Conservation (phyloP, 2,113 vertebrate genomes). For the Salvator merianae region DNA sequence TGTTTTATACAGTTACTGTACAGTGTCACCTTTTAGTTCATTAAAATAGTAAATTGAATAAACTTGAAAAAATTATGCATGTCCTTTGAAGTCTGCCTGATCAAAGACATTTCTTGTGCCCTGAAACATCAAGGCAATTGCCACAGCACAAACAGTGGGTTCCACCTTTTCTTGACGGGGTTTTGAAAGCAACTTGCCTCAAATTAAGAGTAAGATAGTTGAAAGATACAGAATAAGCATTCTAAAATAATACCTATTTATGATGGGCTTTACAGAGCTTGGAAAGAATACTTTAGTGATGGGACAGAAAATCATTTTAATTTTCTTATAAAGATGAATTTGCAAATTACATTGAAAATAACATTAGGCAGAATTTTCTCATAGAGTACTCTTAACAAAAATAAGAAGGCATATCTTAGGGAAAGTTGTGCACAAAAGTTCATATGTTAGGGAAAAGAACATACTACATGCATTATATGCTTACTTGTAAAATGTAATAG, state of each 20-base stretch:
- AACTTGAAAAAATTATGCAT: constrained; percentile 59
- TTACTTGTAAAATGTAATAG: too few species aligned
- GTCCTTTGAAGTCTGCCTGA: constrained; percentile 48
- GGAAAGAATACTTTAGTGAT: background rate
- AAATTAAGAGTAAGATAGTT: constrained; percentile 47
- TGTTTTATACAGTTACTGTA: constrained; percentile 75
- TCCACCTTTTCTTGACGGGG: constrained; percentile 42
- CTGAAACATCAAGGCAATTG: constrained; percentile 28
- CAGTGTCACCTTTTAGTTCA: constrained; percentile 70
- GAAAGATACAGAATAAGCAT: constrained; percentile 45
- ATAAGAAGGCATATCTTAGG: background rate
- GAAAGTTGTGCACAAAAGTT: background rate
- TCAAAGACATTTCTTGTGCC: constrained; percentile 44
- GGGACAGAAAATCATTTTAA: too few species aligned
- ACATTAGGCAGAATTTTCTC: background rate
- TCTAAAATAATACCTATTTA: constrained; percentile 42
- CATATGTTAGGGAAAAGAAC: background rate
- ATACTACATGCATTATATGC: background rate
- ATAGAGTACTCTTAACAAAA: background rate
- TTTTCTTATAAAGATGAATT: too few species aligned
- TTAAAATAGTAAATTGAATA: constrained; percentile 72
- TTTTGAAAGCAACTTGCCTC: constrained; percentile 41
- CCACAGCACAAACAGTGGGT: background rate
- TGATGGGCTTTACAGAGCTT: constrained; percentile 18
- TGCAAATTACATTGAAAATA: background rate